phyloP scores from a whole-genome alignment of 37 sponge, comb jelly and placozoan species.

The Lycopodina hypogea region DNA sequence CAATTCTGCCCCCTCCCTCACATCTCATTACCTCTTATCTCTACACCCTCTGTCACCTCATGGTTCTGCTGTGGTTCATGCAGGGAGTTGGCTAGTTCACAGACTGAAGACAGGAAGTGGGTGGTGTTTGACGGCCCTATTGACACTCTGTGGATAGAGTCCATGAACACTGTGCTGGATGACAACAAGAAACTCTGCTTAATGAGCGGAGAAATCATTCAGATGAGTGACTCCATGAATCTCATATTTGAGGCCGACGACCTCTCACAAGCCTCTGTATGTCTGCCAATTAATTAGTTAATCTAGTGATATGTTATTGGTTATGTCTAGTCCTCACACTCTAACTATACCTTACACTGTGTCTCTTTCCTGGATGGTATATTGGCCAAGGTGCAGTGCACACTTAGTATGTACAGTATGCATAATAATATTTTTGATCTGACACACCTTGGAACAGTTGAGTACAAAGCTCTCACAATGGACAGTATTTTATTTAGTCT shows the following conservation, averaged over 20 bases:
- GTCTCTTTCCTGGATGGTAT: not conserved
- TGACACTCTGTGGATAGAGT: slow-evolving; percentile 99
- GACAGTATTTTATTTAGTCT: no score
- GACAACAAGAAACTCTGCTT: slow-evolving; percentile 98
- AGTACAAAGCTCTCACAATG: no score
- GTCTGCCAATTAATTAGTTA: not conserved
- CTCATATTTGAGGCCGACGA: slow-evolving; percentile 97
- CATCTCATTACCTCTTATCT: not conserved
- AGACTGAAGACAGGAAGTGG: slow-evolving; percentile 95
- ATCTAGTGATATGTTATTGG: not conserved
- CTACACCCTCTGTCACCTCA: not conserved
- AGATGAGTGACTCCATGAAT: slow-evolving; percentile 94
- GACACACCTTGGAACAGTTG: no score
- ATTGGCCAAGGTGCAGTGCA: not conserved
- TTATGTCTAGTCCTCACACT: not conserved
- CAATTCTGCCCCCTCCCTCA: not conserved
- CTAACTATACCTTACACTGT: no score
- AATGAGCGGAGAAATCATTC: slow-evolving; percentile 99
- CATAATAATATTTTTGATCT: no score
- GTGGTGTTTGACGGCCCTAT: slow-evolving; percentile 98
- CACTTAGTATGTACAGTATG: no score
- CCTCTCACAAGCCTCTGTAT: slow-evolving; percentile 93
- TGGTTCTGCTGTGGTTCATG: not conserved
- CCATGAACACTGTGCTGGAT: slow-evolving; percentile 99
- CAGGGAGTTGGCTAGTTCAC: slow-evolving; percentile 91